A percentile compares a stretch with the other conserved stretches of the same genome.
Evolutionary conservation across 2,113 vertebrate species (phyloP).

Genomic region (Pterocles gutturalis): DNA sequence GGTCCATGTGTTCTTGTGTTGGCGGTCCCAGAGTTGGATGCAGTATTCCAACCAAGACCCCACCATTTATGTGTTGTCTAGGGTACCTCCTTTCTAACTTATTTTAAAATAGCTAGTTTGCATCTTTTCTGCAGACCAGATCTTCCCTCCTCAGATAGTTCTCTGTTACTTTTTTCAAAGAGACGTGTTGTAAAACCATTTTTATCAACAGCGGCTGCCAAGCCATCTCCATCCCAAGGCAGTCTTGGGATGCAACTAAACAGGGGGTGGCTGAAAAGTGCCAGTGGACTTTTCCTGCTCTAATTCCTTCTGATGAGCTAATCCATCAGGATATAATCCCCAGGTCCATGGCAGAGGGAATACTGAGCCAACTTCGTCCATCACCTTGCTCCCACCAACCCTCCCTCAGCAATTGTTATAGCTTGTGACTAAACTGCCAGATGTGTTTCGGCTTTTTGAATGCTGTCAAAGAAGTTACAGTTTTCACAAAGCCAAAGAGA

Average conservation of each 20-base stretch:
- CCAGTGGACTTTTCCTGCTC: neutral
- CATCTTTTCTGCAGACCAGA: neutral
- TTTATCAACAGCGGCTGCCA: neutral
- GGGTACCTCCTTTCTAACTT: neutral
- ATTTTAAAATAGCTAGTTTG: neutral
- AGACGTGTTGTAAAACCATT: neutral
- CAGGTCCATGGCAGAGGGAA: too few species aligned
- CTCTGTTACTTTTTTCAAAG: neutral
- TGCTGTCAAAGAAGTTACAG: neutral
- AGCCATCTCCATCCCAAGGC: neutral
- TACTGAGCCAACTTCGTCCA: neutral
- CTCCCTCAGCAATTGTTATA: neutral
- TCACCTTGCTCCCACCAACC: fast-evolving
- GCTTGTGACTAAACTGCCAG: neutral
- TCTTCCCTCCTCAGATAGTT: neutral
- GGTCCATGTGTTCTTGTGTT: neutral
- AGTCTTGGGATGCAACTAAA: neutral
- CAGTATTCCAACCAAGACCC: neutral
- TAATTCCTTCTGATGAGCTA: neutral
- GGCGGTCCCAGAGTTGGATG: neutral
- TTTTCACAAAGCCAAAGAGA: neutral
- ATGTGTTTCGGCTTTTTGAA: neutral
- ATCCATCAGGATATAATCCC: neutral
- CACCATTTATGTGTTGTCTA: neutral
- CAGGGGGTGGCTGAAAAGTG: neutral